phyloP scores from a whole-genome alignment of 2,113 vertebrate genomes.

The Heterochromis multidens region DNA sequence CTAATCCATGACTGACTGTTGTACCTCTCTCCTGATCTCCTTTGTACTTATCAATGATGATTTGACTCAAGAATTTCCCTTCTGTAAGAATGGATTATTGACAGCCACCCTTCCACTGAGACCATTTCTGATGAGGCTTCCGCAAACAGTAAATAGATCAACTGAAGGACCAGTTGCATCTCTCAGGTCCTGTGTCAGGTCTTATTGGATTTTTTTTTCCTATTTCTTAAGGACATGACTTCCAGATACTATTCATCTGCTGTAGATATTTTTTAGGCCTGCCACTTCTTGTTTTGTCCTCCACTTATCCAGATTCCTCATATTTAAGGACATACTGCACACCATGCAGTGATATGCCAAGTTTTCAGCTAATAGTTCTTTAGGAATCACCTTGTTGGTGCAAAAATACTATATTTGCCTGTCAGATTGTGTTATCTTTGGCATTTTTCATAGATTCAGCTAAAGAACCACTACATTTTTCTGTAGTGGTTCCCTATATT shows the following conservation, averaged over 20 bases:
- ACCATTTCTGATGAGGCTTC: too few relatives aligned
- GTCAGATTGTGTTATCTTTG: background rate
- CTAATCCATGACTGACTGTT: background rate
- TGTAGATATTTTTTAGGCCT: background rate
- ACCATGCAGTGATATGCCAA: background rate
- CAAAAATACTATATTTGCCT: background rate
- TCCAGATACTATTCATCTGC: background rate
- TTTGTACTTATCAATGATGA: too few relatives aligned
- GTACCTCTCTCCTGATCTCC: too few relatives aligned
- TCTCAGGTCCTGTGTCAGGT: background rate
- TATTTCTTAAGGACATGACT: background rate
- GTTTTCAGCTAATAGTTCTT: too few relatives aligned
- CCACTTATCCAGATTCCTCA: background rate
- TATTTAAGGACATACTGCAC: background rate
- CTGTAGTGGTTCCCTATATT: background rate
- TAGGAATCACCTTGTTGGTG: too few relatives aligned
- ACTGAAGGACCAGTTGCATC: background rate
- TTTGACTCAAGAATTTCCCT: too few relatives aligned
- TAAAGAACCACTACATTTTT: background rate
- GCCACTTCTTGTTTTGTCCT: background rate
- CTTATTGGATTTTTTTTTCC: too few relatives aligned
- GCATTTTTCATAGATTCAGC: background rate
- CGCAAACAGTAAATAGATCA: background rate
- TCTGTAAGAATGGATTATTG: too few relatives aligned
- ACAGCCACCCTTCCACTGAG: too few relatives aligned